These are phyloP conservation scores for Aphodius sticticus DNA, from an alignment of 2,888 invertebrate genomes.

Conservation along the genomic window DNA sequence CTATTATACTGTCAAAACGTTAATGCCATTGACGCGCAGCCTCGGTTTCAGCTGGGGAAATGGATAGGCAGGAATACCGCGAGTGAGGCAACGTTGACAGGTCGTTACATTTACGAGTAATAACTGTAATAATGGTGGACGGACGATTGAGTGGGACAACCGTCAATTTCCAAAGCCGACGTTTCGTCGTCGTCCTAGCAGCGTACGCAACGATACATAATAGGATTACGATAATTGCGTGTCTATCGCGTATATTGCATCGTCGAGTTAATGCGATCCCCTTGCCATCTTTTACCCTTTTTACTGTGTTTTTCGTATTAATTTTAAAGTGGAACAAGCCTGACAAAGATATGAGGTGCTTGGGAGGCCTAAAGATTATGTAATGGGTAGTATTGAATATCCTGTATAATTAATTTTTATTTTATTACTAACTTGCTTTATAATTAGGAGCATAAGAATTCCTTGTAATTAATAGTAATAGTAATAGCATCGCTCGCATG, in stretches of 20 bases:
- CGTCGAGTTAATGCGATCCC: neutral
- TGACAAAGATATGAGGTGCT: neutral
- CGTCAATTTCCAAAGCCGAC: constrained; percentile 4
- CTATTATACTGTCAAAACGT: neutral
- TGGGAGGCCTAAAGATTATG: neutral
- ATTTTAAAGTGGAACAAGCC: neutral
- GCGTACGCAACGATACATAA: neutral
- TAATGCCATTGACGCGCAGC: neutral
- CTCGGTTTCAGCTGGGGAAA: neutral
- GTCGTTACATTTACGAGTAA: constrained; percentile 4
- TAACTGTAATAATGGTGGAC: neutral
- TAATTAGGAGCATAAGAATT: too few relatives aligned
- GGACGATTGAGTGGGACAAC: constrained; percentile 4
- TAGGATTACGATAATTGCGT: neutral
- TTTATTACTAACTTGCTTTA: too few relatives aligned
- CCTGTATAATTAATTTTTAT: too few relatives aligned
- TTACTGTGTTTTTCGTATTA: neutral
- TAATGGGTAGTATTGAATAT: too few relatives aligned
- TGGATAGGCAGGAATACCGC: neutral
- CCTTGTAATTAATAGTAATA: too few relatives aligned
- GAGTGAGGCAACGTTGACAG: neutral
- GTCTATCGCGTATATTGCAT: neutral
- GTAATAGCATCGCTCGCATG: too few relatives aligned
- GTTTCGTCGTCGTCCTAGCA: neutral
- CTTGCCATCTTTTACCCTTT: neutral